Percentiles rank a stretch among this genome's conserved stretches.
Conservation (phyloP, 1,140 invertebrate species). For the Cydia splendana region DNA sequence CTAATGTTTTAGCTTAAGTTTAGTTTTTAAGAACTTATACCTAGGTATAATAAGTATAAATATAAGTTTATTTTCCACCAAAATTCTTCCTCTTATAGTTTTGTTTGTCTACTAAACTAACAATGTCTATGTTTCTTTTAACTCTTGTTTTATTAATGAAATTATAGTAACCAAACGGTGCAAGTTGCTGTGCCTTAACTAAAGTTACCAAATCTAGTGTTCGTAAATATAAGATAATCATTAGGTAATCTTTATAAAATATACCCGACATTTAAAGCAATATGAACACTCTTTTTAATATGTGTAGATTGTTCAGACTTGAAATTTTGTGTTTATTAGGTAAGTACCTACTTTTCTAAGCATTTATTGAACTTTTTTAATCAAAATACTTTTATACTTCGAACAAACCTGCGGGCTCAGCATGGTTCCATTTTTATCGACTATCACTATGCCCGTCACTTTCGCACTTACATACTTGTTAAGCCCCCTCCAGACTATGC, state of each 20-base stretch:
- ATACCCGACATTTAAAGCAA: neutral
- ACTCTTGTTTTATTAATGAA: neutral
- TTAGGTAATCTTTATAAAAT: neutral
- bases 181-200: slow-evolving; percentile 31
- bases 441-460: too few relatives aligned
- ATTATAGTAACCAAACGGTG: neutral
- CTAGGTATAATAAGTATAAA: neutral
- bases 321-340: neutral
- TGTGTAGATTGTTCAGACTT: neutral
- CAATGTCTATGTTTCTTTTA: neutral
- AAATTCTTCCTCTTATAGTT: neutral
- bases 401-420: too few relatives aligned
- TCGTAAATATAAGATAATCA: slow-evolving; percentile 37
- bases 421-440: too few relatives aligned
- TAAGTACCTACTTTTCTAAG: too few relatives aligned
- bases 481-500: too few relatives aligned
- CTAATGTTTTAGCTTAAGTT: slow-evolving; percentile 31
- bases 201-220: slow-evolving; percentile 65
- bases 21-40: neutral
- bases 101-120: neutral
- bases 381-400: too few relatives aligned
- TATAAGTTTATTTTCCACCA: neutral
- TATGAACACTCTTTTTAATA: neutral
- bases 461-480: too few relatives aligned
- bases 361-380: too few relatives aligned